Evolutionary conservation across 2,113 vertebrate genomes (phyloP).

Genomic region (Strigops habroptila): DNA sequence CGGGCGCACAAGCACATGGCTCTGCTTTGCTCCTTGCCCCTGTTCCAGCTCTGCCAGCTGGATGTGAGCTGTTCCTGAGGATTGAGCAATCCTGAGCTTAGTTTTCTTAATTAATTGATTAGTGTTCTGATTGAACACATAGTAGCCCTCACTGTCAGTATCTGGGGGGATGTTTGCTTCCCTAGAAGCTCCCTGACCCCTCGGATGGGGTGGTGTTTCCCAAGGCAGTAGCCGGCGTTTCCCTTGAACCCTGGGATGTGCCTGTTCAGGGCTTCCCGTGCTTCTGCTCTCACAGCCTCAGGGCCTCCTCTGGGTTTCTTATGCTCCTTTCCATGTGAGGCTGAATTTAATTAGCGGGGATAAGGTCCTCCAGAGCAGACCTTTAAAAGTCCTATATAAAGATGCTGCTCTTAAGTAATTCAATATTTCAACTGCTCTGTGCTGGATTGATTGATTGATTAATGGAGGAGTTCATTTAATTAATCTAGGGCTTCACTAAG

Average conservation of each 20-base stretch:
- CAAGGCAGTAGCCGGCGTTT: not conserved
- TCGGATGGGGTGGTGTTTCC: not conserved
- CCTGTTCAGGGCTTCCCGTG: not conserved
- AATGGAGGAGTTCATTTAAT: conserved; percentile 67
- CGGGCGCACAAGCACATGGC: not conserved
- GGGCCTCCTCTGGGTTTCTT: conserved; percentile 26
- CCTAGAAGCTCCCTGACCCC: not conserved
- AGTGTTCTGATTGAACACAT: not conserved
- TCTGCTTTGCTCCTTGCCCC: not conserved
- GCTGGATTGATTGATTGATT: conserved; percentile 66
- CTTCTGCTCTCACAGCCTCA: not conserved
- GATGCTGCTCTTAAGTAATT: conserved; percentile 66
- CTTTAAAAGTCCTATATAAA: conserved; percentile 63
- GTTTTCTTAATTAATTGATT: not conserved
- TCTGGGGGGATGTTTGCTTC: not conserved
- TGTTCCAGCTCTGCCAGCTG: not conserved
- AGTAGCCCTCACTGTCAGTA: not conserved
- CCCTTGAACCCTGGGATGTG: not conserved
- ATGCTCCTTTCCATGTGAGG: not conserved
- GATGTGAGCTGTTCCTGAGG: not conserved
- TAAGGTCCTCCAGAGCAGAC: conserved; percentile 57
- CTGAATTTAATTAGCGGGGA: conserved; percentile 21
- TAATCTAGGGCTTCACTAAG: conserved; percentile 60
- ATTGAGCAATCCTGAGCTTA: not conserved
- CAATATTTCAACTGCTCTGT: conserved; percentile 66